These are phyloP conservation scores for Decapterus maruadsi DNA, from an alignment of 2,797 vertebrate species.

Conservation along the genomic window DNA sequence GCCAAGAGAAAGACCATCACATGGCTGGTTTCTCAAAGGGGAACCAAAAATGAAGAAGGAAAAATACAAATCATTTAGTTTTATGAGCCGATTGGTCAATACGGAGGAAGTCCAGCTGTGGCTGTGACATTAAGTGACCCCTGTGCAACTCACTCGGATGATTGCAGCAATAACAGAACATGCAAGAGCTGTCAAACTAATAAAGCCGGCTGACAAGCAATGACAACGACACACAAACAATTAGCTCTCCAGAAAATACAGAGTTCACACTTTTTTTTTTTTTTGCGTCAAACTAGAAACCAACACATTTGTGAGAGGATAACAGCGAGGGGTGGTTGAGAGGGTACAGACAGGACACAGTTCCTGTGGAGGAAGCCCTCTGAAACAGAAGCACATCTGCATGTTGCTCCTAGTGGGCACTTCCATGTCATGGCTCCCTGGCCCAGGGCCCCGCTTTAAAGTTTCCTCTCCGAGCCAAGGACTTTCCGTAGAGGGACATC, in stretches of 20 bases:
- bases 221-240: constrained; percentile 6
- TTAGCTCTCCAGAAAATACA: constrained; percentile 11
- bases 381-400: constrained; percentile 84
- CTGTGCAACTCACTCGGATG: constrained; percentile 7
- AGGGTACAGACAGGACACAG: constrained; percentile 72
- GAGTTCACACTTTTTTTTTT: not conserved
- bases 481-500: constrained; percentile 84
- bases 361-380: constrained; percentile 80
- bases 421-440: constrained; percentile 79
- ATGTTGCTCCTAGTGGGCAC: constrained; percentile 70
- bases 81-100: constrained; percentile 14
- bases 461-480: constrained; percentile 84
- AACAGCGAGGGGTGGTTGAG: constrained; percentile 54
- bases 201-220: not conserved
- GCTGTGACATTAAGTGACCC: constrained; percentile 19
- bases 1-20: constrained; percentile 41
- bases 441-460: constrained; percentile 63
- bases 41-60: constrained; percentile 43
- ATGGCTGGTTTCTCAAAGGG: constrained; percentile 13
- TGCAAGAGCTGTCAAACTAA: not conserved
- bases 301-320: constrained; percentile 23
- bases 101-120: constrained; percentile 53
- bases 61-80: not conserved
- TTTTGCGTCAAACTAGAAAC: not conserved
- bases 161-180: constrained; percentile 23